Conservation (phyloP, 2,113 vertebrate genomes). For the Hassar affinis region DNA sequence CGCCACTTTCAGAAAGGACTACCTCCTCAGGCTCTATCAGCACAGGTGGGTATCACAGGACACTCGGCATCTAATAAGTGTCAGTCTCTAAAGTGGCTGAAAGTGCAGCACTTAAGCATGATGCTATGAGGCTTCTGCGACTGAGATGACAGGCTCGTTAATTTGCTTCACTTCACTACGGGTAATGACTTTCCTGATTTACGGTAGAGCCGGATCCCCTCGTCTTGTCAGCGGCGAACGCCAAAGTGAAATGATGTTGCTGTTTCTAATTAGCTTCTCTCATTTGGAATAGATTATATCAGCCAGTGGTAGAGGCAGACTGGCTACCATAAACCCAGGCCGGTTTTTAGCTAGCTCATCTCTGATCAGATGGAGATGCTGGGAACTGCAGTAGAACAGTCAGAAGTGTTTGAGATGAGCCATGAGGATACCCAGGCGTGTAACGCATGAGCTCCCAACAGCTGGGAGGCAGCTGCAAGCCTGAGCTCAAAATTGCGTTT, state of each 20-base stretch:
- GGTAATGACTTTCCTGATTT: slow-evolving; percentile 54
- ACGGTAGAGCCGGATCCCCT: slow-evolving; percentile 35
- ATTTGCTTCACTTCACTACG: slow-evolving; percentile 51
- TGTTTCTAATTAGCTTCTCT: slow-evolving; percentile 56
- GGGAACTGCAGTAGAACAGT: neutral
- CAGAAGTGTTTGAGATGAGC: slow-evolving; percentile 6
- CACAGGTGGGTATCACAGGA: slow-evolving; percentile 10
- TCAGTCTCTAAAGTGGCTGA: slow-evolving; percentile 30
- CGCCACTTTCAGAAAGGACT: neutral
- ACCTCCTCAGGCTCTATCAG: neutral
- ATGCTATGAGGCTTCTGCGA: slow-evolving; percentile 28
- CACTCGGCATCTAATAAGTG: slow-evolving; percentile 26
- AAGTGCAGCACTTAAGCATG: slow-evolving; percentile 33
- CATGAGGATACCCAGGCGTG: slow-evolving; percentile 20
- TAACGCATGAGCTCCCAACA: slow-evolving; percentile 35
- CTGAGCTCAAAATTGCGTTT: slow-evolving; percentile 39
- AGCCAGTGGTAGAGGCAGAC: slow-evolving; percentile 16
- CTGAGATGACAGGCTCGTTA: slow-evolving; percentile 48
- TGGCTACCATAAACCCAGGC: neutral
- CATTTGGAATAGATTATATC: slow-evolving; percentile 49
- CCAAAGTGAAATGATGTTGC: slow-evolving; percentile 51
- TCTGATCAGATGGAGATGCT: neutral
- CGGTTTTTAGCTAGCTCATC: neutral
- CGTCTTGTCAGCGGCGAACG: slow-evolving; percentile 44
- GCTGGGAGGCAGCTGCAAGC: slow-evolving; percentile 43